phyloP scores from a whole-genome alignment of 2,113 vertebrate species.

The Asarcornis scutulata region DNA sequence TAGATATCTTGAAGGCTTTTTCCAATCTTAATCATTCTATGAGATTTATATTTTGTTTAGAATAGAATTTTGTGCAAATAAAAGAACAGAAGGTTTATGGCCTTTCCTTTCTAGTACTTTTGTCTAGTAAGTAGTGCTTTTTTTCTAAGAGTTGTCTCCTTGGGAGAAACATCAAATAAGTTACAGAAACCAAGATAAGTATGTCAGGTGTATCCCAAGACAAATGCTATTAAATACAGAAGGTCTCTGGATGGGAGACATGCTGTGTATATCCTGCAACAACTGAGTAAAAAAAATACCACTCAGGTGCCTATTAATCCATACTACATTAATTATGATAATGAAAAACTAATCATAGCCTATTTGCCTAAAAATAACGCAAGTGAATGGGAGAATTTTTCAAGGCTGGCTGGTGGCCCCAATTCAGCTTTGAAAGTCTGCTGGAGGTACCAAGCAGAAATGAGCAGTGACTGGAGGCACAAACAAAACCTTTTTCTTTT shows the following conservation, averaged over 20 bases:
- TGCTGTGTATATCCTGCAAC: background rate
- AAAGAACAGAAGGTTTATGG: background rate
- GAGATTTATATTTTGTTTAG: background rate
- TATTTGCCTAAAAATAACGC: background rate
- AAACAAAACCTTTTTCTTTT: background rate
- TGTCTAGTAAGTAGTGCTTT: background rate
- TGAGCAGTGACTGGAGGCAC: background rate
- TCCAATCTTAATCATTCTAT: too few relatives aligned
- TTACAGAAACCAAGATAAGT: background rate
- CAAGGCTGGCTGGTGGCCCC: background rate
- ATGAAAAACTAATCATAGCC: slow-evolving; percentile 36
- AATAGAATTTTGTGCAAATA: background rate
- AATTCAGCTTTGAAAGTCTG: background rate
- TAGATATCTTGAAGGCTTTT: too few relatives aligned
- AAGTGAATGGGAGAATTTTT: background rate
- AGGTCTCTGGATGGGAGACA: background rate
- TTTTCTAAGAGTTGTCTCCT: background rate
- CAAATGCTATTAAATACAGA: background rate
- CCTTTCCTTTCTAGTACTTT: background rate
- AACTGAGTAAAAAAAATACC: background rate
- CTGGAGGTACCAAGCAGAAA: background rate
- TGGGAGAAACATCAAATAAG: background rate
- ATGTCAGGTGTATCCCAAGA: background rate
- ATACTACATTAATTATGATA: slow-evolving; percentile 35
- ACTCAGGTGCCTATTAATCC: slow-evolving; percentile 31